These are phyloP conservation scores for Scaptomyza flava DNA, from an alignment of 2,888 invertebrate genomes.

Conservation along the genomic window DNA sequence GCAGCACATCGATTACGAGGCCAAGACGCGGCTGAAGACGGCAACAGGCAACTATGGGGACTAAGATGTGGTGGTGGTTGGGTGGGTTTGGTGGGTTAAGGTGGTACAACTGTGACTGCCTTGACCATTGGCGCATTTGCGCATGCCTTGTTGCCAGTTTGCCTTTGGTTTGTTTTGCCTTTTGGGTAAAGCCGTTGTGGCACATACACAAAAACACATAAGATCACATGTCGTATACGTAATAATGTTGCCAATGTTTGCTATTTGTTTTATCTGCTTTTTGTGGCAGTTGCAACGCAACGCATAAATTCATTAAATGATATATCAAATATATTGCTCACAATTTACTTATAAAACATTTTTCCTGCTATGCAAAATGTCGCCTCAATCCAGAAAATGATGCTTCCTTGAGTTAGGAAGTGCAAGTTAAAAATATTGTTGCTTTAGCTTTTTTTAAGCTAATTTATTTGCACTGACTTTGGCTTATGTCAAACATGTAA, in stretches of 20 bases:
- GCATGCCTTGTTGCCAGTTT: slow-evolving; percentile 51
- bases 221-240: slow-evolving; percentile 66
- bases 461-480: slow-evolving; percentile 30
- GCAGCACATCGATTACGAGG: slow-evolving; percentile 77
- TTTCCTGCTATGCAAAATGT: slow-evolving; percentile 43
- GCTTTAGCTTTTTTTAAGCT: slow-evolving; percentile 7
- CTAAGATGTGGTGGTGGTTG: background rate
- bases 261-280: slow-evolving; percentile 47
- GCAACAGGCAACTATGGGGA: slow-evolving; percentile 3
- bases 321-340: slow-evolving; percentile 54
- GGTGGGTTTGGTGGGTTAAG: slow-evolving; percentile 3
- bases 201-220: slow-evolving; percentile 36
- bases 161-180: slow-evolving; percentile 47
- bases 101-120: slow-evolving; percentile 55
- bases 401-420: background rate
- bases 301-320: slow-evolving; percentile 67
- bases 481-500: slow-evolving; percentile 45
- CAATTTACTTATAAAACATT: slow-evolving; percentile 74
- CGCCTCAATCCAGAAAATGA: slow-evolving; percentile 5
- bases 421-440: background rate
- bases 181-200: slow-evolving; percentile 68
- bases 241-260: slow-evolving; percentile 54
- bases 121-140: slow-evolving; percentile 70
- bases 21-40: slow-evolving; percentile 35
- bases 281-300: slow-evolving; percentile 48